Conservation (phyloP, 2,113 vertebrate genomes). For the Grus americana region DNA sequence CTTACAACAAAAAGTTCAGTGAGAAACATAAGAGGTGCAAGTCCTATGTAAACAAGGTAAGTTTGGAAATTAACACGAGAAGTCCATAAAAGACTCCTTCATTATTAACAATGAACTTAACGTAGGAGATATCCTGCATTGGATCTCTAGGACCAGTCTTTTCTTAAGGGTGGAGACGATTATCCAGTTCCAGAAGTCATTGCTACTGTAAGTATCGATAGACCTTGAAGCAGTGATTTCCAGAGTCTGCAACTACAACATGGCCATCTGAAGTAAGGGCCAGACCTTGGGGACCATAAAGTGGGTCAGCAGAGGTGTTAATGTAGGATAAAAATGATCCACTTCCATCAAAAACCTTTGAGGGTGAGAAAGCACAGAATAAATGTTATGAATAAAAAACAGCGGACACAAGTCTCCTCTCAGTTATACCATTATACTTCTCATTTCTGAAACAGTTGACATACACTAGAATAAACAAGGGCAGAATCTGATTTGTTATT, state of each 20-base stretch:
- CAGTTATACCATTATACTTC: not conserved
- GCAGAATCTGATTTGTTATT: not conserved
- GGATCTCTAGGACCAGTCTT: conserved; percentile 62
- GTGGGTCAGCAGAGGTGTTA: conserved; percentile 96
- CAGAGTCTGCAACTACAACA: conserved; percentile 96
- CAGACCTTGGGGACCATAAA: conserved; percentile 96
- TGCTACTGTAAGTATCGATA: conserved; percentile 94
- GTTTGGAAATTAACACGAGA: conserved; percentile 70
- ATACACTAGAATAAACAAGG: not conserved
- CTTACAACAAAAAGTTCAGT: conserved; percentile 62
- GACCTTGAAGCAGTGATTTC: conserved; percentile 98
- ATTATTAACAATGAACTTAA: conserved; percentile 60
- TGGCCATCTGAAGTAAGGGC: conserved; percentile 95
- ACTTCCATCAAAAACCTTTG: conserved; percentile 95
- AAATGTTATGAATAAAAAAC: not conserved
- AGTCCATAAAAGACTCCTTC: conserved; percentile 64
- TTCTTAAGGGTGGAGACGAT: not conserved
- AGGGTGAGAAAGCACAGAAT: conserved; percentile 24
- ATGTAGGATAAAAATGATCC: conserved; percentile 98
- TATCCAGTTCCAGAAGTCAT: not conserved
- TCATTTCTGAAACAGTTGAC: not conserved
- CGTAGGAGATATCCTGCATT: conserved; percentile 52
- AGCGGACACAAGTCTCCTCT: not conserved
- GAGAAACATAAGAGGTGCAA: conserved; percentile 67
- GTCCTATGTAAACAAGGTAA: conserved; percentile 76